Conservation (phyloP, 2,888 invertebrate species). For the Tetragnatha montana region DNA sequence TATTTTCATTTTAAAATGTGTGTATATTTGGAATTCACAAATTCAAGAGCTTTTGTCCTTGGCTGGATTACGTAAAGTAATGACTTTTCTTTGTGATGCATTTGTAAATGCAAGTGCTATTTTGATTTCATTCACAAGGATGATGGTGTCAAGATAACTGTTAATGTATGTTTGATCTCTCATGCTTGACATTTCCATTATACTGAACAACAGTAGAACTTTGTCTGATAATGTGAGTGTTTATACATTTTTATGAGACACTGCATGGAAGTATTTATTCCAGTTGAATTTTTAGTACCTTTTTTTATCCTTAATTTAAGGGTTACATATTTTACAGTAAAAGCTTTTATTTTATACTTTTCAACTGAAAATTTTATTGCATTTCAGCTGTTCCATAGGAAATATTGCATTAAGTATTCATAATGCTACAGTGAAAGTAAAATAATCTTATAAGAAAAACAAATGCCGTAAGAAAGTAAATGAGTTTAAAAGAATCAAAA, state of each 20-base stretch:
- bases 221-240: not conserved
- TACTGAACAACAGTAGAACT: not conserved
- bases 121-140: not conserved
- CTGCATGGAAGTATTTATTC: no score
- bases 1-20: constrained; percentile 10
- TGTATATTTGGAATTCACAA: constrained; percentile 21
- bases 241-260: not conserved
- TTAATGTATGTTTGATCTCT: not conserved
- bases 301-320: no score
- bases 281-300: no score
- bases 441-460: no score
- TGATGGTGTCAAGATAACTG: not conserved
- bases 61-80: constrained; percentile 8
- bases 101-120: not conserved
- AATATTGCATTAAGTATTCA: no score
- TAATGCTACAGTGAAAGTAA: no score
- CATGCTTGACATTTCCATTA: not conserved
- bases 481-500: no score
- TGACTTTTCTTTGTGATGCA: not conserved
- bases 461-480: no score
- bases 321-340: no score
- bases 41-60: constrained; percentile 39
- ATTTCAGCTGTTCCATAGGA: no score
- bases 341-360: no score
- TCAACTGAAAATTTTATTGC: no score